A percentile compares a stretch with the other conserved stretches of the same genome.
Evolutionary conservation across 2,797 vertebrate genomes (phyloP).

Genomic region (Esox lucius): DNA sequence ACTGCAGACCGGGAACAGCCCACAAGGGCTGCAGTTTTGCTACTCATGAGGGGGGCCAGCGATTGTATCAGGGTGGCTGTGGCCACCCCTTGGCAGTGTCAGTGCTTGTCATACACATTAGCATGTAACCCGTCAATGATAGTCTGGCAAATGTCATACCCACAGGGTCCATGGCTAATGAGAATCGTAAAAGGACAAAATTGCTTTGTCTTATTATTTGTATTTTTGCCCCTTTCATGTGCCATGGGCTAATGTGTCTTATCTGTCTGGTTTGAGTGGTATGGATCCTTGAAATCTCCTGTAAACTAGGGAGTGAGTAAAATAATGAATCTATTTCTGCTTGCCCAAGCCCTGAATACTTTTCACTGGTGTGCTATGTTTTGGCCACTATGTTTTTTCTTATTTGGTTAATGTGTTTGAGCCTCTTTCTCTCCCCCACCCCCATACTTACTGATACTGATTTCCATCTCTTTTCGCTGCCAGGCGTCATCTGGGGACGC

Average conservation of each 20-base stretch:
- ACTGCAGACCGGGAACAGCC: too few species aligned
- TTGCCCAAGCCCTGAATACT: background rate
- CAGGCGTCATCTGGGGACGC: background rate
- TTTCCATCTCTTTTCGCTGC: background rate
- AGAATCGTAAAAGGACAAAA: background rate
- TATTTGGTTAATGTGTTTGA: constrained; percentile 34
- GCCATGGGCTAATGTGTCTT: background rate
- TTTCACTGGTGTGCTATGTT: background rate
- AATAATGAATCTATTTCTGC: background rate
- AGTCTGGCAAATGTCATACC: too few species aligned
- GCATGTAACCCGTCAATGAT: too few species aligned
- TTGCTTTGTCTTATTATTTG: background rate
- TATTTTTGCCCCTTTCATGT: background rate
- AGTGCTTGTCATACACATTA: too few species aligned
- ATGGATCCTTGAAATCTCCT: background rate
- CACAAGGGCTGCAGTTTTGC: too few species aligned
- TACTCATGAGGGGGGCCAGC: too few species aligned
- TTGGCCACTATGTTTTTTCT: constrained; percentile 21
- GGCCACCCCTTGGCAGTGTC: too few species aligned
- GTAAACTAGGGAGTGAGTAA: background rate
- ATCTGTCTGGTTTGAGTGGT: background rate
- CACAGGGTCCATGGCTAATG: too few species aligned
- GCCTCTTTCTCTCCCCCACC: constrained; percentile 3
- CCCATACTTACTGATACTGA: background rate
- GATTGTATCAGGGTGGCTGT: too few species aligned